A percentile compares a stretch with the other conserved stretches of the same genome.
These are phyloP conservation scores for Boloria euphrosyne DNA, from an alignment of 2,888 invertebrate genomes.

Conservation along the genomic window DNA sequence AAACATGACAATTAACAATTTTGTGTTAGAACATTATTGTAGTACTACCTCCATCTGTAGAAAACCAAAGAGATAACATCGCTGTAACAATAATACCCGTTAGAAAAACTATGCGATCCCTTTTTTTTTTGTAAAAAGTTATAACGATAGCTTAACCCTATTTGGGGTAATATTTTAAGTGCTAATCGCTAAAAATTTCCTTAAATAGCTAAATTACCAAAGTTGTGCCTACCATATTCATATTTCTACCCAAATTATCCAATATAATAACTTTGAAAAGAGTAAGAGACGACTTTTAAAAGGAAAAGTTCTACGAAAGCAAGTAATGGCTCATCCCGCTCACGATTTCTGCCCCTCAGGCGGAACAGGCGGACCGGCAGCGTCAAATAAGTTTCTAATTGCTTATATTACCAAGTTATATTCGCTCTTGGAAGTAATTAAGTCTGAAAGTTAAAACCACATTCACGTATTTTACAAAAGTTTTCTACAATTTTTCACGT, in stretches of 20 bases:
- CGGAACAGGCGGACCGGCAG: slow-evolving; percentile 77
- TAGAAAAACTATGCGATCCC: too few relatives aligned
- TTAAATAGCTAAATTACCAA: slow-evolving; percentile 67
- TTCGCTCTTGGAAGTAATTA: slow-evolving; percentile 79
- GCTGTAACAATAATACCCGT: too few relatives aligned
- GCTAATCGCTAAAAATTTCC: slow-evolving; percentile 69
- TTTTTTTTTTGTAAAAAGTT: not conserved
- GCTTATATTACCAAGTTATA: slow-evolving; percentile 82
- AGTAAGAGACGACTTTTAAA: slow-evolving; percentile 80
- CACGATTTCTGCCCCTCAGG: slow-evolving; percentile 76
- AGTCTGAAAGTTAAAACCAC: slow-evolving; percentile 73
- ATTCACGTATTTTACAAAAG: slow-evolving; percentile 65
- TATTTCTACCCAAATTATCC: slow-evolving; percentile 78
- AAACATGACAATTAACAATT: too few relatives aligned
- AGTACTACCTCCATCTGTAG: too few relatives aligned
- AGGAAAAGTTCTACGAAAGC: slow-evolving; percentile 79
- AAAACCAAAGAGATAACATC: too few relatives aligned
- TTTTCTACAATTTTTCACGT: slow-evolving; percentile 51
- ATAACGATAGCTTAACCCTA: slow-evolving; percentile 55
- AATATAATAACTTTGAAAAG: slow-evolving; percentile 80
- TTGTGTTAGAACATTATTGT: too few relatives aligned
- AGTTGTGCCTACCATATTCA: slow-evolving; percentile 77
- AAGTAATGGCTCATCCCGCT: slow-evolving; percentile 81
- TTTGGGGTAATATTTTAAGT: slow-evolving; percentile 65
- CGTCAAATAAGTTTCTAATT: slow-evolving; percentile 83